Percentiles rank a stretch among this genome's conserved stretches.
Evolutionary conservation across 2,113 vertebrate species (phyloP).

Genomic region (Notothenia coriiceps): DNA sequence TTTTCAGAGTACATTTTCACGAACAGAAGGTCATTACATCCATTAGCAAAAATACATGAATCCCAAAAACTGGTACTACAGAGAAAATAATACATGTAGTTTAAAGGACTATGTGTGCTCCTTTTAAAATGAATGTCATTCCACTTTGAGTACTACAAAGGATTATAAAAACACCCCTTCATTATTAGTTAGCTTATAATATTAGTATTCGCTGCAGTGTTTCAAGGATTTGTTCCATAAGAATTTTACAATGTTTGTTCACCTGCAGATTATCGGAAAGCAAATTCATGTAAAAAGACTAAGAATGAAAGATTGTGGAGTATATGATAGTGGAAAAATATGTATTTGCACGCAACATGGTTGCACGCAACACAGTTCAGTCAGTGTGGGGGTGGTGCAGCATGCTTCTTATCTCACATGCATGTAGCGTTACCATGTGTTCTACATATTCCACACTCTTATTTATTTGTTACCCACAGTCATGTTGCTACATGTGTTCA

Average conservation of each 20-base stretch:
- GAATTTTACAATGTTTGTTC: background rate
- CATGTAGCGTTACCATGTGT: constrained; percentile 11
- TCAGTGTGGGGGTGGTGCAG: constrained; percentile 15
- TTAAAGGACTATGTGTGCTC: no score
- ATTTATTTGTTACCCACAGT: background rate
- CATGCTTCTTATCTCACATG: constrained; percentile 43
- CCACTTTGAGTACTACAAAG: no score
- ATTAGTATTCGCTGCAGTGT: no score
- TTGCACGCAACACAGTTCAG: background rate
- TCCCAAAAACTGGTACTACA: background rate
- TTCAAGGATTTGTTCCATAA: background rate
- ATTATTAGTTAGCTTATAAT: no score
- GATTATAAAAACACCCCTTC: no score
- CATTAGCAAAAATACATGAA: background rate
- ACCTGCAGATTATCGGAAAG: background rate
- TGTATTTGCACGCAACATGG: background rate
- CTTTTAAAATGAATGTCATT: no score
- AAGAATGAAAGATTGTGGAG: no score
- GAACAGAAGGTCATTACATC: no score
- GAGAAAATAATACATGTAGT: background rate
- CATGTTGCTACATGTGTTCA: background rate
- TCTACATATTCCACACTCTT: background rate
- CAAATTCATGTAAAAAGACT: background rate
- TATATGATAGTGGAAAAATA: background rate
- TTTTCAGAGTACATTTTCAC: no score